Evolutionary conservation across 2,888 invertebrate species (phyloP).

Genomic region (Lamellibrachia satsuma): DNA sequence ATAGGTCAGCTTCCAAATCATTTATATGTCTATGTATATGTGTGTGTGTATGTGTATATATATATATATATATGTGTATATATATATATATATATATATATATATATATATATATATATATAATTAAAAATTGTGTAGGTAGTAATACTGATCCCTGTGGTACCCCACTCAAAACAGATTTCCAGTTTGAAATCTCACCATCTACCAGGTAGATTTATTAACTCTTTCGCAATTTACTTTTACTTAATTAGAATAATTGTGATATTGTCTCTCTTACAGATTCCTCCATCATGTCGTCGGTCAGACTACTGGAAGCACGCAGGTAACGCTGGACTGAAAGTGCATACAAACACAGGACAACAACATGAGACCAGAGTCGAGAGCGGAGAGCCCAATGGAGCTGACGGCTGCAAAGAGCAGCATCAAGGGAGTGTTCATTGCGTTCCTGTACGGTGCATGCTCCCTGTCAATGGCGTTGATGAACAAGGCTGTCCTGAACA

Average conservation of each 20-base stretch:
- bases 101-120: too few species aligned
- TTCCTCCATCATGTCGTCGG: background rate
- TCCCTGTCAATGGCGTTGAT: constrained; percentile 66
- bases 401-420: background rate
- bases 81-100: too few species aligned
- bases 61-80: too few species aligned
- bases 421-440: constrained; percentile 53
- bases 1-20: too few species aligned
- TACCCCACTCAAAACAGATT: too few species aligned
- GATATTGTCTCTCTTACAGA: background rate
- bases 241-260: background rate
- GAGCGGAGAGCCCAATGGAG: background rate
- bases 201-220: too few species aligned
- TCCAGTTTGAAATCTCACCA: too few species aligned
- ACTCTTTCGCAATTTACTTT: too few species aligned
- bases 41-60: too few species aligned
- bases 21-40: too few species aligned
- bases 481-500: constrained; percentile 65
- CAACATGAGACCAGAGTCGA: background rate
- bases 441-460: constrained; percentile 64
- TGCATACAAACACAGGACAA: background rate
- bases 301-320: background rate
- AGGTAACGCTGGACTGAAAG: background rate
- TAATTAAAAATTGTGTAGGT: too few species aligned
- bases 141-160: too few species aligned